phyloP scores from a whole-genome alignment of 2,888 invertebrate species.

The Eilema sororculum region DNA sequence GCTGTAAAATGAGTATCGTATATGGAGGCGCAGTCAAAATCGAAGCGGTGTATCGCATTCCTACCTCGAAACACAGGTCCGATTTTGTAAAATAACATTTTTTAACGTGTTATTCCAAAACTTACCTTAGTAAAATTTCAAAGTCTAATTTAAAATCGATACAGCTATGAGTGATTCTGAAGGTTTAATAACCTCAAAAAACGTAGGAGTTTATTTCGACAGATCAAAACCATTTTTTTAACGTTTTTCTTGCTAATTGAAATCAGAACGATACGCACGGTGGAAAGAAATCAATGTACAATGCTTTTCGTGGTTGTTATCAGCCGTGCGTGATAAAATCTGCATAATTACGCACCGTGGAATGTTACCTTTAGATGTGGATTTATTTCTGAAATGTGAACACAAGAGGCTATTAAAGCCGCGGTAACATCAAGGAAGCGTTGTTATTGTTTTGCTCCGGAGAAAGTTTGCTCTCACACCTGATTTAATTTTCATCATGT shows the following conservation, averaged over 20 bases:
- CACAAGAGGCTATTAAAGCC: conserved; percentile 55
- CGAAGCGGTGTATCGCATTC: not conserved
- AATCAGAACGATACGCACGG: not conserved
- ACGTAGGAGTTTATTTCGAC: no score
- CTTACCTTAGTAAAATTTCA: not conserved
- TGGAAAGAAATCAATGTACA: not conserved
- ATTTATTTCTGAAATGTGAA: conserved; percentile 47
- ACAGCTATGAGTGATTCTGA: not conserved
- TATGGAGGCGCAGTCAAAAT: not conserved
- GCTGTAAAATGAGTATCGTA: not conserved
- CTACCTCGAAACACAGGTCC: not conserved
- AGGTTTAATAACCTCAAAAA: no score
- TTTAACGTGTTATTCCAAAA: no score
- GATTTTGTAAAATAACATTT: not conserved
- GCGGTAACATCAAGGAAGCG: conserved; percentile 52
- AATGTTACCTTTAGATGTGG: not conserved
- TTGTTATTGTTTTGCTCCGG: conserved; percentile 57
- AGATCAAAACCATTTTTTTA: not conserved
- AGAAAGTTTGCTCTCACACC: conserved; percentile 62
- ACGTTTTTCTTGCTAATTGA: not conserved
- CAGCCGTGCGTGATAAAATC: not conserved
- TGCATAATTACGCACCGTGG: not conserved
- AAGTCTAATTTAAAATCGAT: not conserved
- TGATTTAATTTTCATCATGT: conserved; percentile 39
- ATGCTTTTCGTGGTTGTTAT: not conserved